phyloP scores from a whole-genome alignment of 2,797 vertebrate genomes.

The Craterocephalus amniculus region DNA sequence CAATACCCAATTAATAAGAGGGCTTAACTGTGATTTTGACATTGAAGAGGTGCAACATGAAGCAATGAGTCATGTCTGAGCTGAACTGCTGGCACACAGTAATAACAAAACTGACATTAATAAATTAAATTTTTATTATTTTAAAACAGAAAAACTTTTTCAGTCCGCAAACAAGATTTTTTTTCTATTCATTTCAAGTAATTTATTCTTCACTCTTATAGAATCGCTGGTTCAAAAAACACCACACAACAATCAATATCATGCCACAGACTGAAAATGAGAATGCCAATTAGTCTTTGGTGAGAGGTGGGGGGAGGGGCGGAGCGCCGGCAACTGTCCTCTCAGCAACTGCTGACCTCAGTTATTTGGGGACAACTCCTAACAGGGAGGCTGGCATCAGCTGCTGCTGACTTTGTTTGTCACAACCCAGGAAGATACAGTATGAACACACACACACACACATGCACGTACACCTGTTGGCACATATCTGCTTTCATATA shows the following conservation, averaged over 20 bases:
- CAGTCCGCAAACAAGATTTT: neutral
- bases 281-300: conserved; percentile 46
- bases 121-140: conserved; percentile 6
- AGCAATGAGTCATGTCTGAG: neutral
- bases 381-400: conserved; percentile 76
- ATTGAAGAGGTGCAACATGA: neutral
- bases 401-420: conserved; percentile 77
- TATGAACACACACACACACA: conserved; percentile 52
- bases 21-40: neutral
- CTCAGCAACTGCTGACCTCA: conserved; percentile 74
- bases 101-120: neutral
- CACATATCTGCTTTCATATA: conserved; percentile 82
- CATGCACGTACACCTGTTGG: conserved; percentile 78
- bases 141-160: neutral
- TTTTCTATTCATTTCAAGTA: neutral
- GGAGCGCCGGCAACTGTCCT: conserved; percentile 69
- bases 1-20: conserved; percentile 20
- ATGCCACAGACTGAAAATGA: conserved; percentile 21
- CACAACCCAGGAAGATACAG: conserved; percentile 52
- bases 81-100: neutral
- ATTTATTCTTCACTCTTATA: conserved; percentile 1
- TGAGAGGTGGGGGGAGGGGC: conserved; percentile 23
- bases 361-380: conserved; percentile 80
- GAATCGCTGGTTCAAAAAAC: conserved; percentile 23
- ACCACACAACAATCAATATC: conserved; percentile 12